A percentile compares a stretch with the other conserved stretches of the same genome.
These are phyloP conservation scores for Orientallactaga bullata DNA, from an alignment of 2,113 vertebrate species.

Conservation along the genomic window DNA sequence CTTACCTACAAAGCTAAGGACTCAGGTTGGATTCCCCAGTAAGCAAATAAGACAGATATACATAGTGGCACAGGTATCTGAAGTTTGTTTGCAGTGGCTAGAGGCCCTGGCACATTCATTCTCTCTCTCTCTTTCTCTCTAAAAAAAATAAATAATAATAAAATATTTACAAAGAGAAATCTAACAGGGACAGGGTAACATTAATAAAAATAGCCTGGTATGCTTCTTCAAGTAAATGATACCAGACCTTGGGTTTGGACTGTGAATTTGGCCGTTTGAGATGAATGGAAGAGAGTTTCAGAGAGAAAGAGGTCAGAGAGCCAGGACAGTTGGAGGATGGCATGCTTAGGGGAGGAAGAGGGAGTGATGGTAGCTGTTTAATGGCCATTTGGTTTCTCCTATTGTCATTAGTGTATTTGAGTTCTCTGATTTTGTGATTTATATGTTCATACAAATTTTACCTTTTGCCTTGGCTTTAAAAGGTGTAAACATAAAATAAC, in stretches of 20 bases:
- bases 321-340: neutral
- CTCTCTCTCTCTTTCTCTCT: too few species aligned
- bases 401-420: neutral
- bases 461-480: neutral
- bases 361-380: neutral
- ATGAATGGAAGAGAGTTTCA: neutral
- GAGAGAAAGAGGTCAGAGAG: neutral
- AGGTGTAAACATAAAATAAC: neutral
- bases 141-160: too few species aligned
- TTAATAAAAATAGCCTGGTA: constrained; percentile 1
- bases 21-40: too few species aligned
- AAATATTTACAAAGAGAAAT: too few species aligned
- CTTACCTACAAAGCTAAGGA: too few species aligned
- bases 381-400: neutral
- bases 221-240: neutral
- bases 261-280: neutral
- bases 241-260: neutral
- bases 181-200: neutral
- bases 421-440: neutral
- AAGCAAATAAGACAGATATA: too few species aligned
- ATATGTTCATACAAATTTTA: neutral
- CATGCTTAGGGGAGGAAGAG: neutral
- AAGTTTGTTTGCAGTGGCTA: too few species aligned
- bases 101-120: too few species aligned
- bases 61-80: too few species aligned